Conservation (phyloP, 2,888 invertebrate genomes). For the Apantesis nais region DNA sequence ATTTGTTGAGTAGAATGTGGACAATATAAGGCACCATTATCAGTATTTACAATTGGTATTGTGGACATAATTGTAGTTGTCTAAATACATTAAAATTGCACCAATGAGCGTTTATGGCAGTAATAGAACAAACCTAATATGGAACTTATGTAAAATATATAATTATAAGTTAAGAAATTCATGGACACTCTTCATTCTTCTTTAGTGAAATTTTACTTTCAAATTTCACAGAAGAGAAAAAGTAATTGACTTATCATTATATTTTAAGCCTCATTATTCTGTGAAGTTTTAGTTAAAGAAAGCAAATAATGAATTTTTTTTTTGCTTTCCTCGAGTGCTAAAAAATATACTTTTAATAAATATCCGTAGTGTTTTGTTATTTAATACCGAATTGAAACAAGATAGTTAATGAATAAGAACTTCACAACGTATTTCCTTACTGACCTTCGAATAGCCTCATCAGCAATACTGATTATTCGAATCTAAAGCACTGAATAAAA, state of each 20-base stretch:
- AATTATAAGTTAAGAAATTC: not conserved
- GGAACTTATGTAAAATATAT: too few relatives aligned
- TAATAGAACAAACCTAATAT: not conserved
- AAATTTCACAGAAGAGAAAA: not conserved
- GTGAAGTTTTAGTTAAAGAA: not conserved
- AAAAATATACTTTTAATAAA: not conserved
- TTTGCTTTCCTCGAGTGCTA: not conserved
- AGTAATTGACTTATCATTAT: not conserved
- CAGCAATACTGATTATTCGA: not conserved
- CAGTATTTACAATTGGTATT: constrained; percentile 48
- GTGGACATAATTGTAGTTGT: constrained; percentile 20
- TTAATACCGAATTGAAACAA: not conserved
- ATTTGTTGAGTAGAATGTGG: constrained; percentile 44
- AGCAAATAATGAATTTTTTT: not conserved
- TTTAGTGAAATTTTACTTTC: not conserved
- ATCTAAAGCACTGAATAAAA: not conserved
- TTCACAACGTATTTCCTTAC: not conserved
- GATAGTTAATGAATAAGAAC: not conserved
- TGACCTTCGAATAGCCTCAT: not conserved
- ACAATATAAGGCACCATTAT: constrained; percentile 67
- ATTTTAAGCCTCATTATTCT: not conserved
- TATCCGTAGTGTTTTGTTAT: not conserved
- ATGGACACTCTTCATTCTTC: not conserved
- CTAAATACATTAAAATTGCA: not conserved
- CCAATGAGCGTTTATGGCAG: not conserved